A percentile compares a stretch with the other conserved stretches of the same genome.
These are phyloP conservation scores for Drosophila nigrodunni DNA, from an alignment of 1,140 invertebrate genomes.

Conservation along the genomic window DNA sequence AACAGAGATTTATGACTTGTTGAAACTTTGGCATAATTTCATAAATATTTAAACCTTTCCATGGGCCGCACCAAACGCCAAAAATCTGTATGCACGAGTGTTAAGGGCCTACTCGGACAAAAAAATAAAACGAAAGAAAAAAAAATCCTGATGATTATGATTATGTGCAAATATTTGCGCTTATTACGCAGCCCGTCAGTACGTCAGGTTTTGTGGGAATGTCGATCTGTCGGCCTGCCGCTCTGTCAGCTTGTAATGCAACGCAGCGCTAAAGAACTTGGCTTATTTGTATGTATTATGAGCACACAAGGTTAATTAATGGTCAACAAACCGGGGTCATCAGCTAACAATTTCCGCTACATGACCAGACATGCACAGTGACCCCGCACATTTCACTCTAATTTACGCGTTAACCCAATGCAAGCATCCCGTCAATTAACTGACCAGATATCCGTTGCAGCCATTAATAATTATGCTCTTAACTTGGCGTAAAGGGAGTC, in stretches of 20 bases:
- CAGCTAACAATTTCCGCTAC: slow-evolving; percentile 23
- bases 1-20: slow-evolving; percentile 82
- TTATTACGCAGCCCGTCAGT: slow-evolving; percentile 60
- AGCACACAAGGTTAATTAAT: slow-evolving; percentile 33
- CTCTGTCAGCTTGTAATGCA: slow-evolving; percentile 39
- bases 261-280: slow-evolving; percentile 6
- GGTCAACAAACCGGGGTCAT: slow-evolving; percentile 24
- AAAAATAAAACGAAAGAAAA: slow-evolving; percentile 21
- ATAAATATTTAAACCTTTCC: slow-evolving; percentile 83
- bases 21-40: slow-evolving; percentile 82
- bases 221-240: not conserved
- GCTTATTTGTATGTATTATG: slow-evolving; percentile 11
- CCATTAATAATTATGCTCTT: not conserved
- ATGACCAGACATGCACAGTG: not conserved
- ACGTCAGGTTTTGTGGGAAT: slow-evolving; percentile 10
- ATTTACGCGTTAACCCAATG: slow-evolving; percentile 6
- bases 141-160: slow-evolving; percentile 40
- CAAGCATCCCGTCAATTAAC: slow-evolving; percentile 12
- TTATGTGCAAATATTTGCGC: slow-evolving; percentile 76
- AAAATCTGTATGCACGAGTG: slow-evolving; percentile 29
- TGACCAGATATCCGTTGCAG: slow-evolving; percentile 5
- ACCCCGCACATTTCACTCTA: not conserved
- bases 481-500: not conserved
- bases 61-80: slow-evolving; percentile 36
- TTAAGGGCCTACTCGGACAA: not conserved